phyloP scores from a whole-genome alignment of 2,113 vertebrate species.

The Bungarus multicinctus region DNA sequence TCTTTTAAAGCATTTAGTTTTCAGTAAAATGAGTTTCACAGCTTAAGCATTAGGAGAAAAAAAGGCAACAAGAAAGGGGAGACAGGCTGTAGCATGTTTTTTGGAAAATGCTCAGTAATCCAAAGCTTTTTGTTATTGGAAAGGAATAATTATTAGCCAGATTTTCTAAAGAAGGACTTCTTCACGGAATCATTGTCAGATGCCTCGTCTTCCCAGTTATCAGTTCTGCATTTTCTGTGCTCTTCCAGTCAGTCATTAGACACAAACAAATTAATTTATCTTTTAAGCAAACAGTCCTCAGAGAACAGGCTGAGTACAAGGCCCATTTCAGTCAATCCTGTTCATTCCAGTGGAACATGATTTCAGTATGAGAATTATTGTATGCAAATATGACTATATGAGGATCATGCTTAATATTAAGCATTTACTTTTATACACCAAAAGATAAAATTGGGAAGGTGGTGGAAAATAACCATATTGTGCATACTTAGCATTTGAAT shows the following conservation, averaged over 20 bases:
- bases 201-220: constrained; percentile 42
- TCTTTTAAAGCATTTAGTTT: constrained; percentile 29
- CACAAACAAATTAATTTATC: constrained; percentile 25
- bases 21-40: constrained; percentile 28
- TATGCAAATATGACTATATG: background rate
- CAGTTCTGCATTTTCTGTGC: constrained; percentile 4
- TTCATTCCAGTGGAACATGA: background rate
- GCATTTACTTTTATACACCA: background rate
- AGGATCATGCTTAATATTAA: background rate
- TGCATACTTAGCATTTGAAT: background rate
- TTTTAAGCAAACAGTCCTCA: constrained; percentile 22
- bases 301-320: background rate
- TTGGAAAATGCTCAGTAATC: constrained; percentile 61
- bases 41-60: constrained; percentile 14
- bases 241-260: constrained; percentile 22
- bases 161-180: constrained; percentile 7
- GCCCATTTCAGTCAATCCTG: constrained; percentile 1
- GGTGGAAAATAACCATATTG: background rate
- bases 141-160: constrained; percentile 41
- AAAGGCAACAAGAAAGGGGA: constrained; percentile 51
- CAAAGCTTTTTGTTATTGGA: constrained; percentile 58
- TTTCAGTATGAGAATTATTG: background rate
- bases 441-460: background rate
- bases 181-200: constrained; percentile 24
- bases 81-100: constrained; percentile 65